A percentile compares a stretch with the other conserved stretches of the same genome.
Evolutionary conservation across 2,888 invertebrate species (phyloP).

Genomic region (Oscheius sp.): DNA sequence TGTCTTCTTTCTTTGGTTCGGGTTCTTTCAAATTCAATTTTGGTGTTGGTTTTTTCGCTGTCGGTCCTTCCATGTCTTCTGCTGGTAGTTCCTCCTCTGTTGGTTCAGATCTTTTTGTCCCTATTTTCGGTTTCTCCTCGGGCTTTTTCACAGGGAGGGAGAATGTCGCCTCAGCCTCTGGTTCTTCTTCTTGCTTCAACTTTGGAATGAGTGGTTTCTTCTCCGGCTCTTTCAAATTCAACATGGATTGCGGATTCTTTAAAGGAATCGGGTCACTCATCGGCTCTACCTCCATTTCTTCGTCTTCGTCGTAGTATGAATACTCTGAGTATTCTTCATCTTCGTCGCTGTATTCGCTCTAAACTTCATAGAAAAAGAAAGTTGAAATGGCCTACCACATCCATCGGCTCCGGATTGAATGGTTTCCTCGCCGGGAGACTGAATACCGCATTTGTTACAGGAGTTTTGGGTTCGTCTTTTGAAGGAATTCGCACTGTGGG

Average conservation of each 20-base stretch:
- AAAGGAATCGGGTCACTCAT: constrained; percentile 34
- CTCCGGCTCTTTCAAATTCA: constrained; percentile 17
- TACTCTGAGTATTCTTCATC: constrained; percentile 25
- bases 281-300: constrained; percentile 13
- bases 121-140: constrained; percentile 30
- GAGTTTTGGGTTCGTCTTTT: constrained; percentile 13
- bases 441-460: constrained; percentile 22
- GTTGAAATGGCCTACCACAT: background rate
- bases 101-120: constrained; percentile 22
- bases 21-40: constrained; percentile 33
- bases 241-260: constrained; percentile 24
- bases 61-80: constrained; percentile 32
- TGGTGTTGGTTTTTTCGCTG: constrained; percentile 26
- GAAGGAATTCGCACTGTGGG: constrained; percentile 14
- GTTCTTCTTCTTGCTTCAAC: background rate
- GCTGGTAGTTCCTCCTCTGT: constrained; percentile 42
- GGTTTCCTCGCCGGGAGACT: constrained; percentile 8
- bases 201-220: constrained; percentile 29
- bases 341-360: constrained; percentile 9
- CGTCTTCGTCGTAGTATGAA: constrained; percentile 9
- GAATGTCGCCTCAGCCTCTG: background rate
- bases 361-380: background rate
- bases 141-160: constrained; percentile 26
- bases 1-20: constrained; percentile 35
- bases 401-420: background rate